phyloP scores from a whole-genome alignment of 2,888 invertebrate species.

The Troilus luridus region DNA sequence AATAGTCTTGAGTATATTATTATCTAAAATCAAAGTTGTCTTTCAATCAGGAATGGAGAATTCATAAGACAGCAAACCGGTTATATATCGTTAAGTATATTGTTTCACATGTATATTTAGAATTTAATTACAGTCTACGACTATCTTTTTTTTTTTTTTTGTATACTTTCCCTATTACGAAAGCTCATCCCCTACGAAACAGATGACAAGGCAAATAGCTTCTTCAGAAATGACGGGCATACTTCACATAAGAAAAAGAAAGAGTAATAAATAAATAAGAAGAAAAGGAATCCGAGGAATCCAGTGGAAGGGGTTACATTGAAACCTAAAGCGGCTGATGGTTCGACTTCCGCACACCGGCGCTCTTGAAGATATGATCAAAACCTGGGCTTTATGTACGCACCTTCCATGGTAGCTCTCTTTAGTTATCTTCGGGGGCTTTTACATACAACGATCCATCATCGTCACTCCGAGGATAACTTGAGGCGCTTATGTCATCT shows the following conservation, averaged over 20 bases:
- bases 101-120: neutral
- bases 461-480: neutral
- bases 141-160: neutral
- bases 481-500: constrained; percentile 38
- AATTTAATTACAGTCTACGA: neutral
- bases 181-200: neutral
- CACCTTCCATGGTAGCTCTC: constrained; percentile 16
- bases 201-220: neutral
- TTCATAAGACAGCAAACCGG: neutral
- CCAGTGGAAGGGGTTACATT: constrained; percentile 5
- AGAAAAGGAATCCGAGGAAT: neutral
- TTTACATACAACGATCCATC: neutral
- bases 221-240: neutral
- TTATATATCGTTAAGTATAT: neutral
- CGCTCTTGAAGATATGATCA: constrained; percentile 37
- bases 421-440: neutral
- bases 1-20: too few relatives aligned
- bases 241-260: neutral
- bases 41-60: neutral
- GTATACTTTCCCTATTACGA: neutral
- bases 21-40: neutral
- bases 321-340: constrained; percentile 28
- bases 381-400: constrained; percentile 38
- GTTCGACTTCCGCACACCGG: constrained; percentile 21
- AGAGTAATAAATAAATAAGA: neutral